Conservation (phyloP, 2,797 vertebrate genomes). For the Hoplostethus atlanticus region DNA sequence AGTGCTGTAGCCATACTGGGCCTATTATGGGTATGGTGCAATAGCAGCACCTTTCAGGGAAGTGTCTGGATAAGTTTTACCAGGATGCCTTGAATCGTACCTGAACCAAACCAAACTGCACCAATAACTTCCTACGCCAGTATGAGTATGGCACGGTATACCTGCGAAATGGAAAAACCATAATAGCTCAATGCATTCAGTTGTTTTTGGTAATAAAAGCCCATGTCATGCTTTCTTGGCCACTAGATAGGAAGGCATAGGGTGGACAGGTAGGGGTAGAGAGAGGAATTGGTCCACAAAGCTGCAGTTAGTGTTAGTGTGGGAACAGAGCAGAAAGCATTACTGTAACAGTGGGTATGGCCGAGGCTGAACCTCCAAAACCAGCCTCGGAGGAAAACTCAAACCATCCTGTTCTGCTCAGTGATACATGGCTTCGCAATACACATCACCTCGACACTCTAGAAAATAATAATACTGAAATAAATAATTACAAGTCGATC, state of each 20-base stretch:
- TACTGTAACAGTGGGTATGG: slow-evolving; percentile 30
- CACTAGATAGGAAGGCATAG: slow-evolving; percentile 28
- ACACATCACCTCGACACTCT: slow-evolving; percentile 14
- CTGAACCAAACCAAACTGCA: slow-evolving; percentile 9
- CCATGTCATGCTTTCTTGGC: slow-evolving; percentile 22
- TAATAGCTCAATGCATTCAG: slow-evolving; percentile 6
- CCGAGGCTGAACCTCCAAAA: slow-evolving; percentile 19
- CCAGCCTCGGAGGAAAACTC: slow-evolving; percentile 17
- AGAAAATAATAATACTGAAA: slow-evolving; percentile 73
- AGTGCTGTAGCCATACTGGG: background rate
- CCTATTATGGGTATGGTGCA: background rate
- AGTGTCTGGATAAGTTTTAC: background rate
- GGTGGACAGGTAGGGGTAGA: background rate
- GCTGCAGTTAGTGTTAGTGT: slow-evolving; percentile 23
- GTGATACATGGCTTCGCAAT: slow-evolving; percentile 50
- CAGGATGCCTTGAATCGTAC: background rate
- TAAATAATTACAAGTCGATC: slow-evolving; percentile 61
- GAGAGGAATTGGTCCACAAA: slow-evolving; percentile 13
- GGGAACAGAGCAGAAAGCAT: slow-evolving; percentile 28
- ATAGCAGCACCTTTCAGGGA: background rate
- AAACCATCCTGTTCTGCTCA: slow-evolving; percentile 26
- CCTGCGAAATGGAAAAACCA: slow-evolving; percentile 2
- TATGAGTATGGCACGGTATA: background rate
- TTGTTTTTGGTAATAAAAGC: slow-evolving; percentile 37
- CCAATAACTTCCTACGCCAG: background rate